These are phyloP conservation scores for Anser brachyrhynchus DNA, from an alignment of 2,113 vertebrate species.

Conservation along the genomic window DNA sequence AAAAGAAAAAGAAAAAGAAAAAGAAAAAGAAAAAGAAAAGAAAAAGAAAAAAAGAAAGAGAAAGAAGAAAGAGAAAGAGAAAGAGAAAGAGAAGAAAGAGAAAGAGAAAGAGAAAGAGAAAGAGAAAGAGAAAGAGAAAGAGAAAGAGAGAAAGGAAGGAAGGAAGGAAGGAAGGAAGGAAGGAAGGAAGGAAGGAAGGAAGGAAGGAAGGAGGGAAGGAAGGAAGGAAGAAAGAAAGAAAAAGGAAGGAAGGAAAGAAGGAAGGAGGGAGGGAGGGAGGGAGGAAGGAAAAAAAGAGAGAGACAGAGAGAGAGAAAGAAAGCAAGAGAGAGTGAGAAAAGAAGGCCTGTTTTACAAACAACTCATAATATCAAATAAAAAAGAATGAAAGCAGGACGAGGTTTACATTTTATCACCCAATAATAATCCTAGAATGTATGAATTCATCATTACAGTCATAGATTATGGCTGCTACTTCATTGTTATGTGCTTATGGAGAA, in stretches of 20 bases:
- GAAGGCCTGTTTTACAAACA: neutral
- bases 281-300: too few relatives aligned
- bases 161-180: too few relatives aligned
- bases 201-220: too few relatives aligned
- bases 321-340: too few relatives aligned
- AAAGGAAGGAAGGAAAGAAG: accelerated
- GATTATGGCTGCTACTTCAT: neutral
- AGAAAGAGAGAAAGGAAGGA: too few relatives aligned
- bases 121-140: too few relatives aligned
- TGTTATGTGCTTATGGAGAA: neutral
- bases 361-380: neutral
- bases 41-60: too few relatives aligned
- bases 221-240: too few relatives aligned
- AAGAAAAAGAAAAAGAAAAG: accelerated
- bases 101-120: too few relatives aligned
- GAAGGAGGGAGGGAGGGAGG: too few relatives aligned
- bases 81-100: too few relatives aligned
- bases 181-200: neutral
- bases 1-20: accelerated
- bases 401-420: neutral
- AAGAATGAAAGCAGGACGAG: neutral
- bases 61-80: too few relatives aligned
- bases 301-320: accelerated
- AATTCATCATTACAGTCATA: neutral
- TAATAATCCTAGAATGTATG: neutral